These are phyloP conservation scores for Calyptommatus sinebrachiatus DNA, from an alignment of 2,113 vertebrate species.

Conservation along the genomic window DNA sequence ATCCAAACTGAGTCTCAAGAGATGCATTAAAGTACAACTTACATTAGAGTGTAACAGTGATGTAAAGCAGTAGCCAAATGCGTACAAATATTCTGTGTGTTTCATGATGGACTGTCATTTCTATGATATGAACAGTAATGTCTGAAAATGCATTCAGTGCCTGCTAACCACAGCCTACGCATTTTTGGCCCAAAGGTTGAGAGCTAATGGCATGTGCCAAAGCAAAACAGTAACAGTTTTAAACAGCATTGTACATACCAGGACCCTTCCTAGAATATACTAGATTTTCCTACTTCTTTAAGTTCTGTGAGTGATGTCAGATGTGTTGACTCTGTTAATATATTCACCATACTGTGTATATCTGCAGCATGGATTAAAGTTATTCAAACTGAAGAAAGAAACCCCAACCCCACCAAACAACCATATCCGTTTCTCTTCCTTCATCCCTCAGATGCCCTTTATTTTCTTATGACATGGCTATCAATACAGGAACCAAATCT, in stretches of 20 bases:
- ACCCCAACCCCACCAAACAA: no score
- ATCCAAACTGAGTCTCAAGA: background rate
- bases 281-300: constrained; percentile 27
- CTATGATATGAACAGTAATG: background rate
- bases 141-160: background rate
- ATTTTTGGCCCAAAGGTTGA: constrained; percentile 25
- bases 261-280: constrained; percentile 12
- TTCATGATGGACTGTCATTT: background rate
- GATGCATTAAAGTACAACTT: no score
- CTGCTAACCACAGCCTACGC: background rate
- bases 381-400: constrained; percentile 17
- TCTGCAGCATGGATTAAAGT: constrained; percentile 28
- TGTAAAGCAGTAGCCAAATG: constrained; percentile 5
- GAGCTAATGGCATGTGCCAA: background rate
- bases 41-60: background rate
- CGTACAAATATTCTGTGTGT: background rate
- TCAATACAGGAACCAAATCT: constrained; percentile 75
- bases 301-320: constrained; percentile 31
- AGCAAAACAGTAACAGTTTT: background rate
- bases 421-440: constrained; percentile 19
- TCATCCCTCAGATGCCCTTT: background rate
- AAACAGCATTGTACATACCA: constrained; percentile 13
- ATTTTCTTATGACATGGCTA: constrained; percentile 71
- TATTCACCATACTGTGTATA: constrained; percentile 34
- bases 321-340: constrained; percentile 19